These are phyloP conservation scores for Sericinus montela DNA, from an alignment of 2,888 invertebrate species.

Conservation along the genomic window DNA sequence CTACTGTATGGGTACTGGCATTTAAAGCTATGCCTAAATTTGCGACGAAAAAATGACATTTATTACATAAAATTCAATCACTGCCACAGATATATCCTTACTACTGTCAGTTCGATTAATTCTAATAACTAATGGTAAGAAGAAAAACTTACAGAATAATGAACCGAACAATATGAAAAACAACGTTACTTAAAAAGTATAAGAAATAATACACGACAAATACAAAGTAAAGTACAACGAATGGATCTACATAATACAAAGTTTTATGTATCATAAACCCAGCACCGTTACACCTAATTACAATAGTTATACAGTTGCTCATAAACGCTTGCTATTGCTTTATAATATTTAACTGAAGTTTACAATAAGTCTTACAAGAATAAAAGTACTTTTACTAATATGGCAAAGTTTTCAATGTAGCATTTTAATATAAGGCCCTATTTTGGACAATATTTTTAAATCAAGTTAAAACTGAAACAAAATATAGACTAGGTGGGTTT, in stretches of 20 bases:
- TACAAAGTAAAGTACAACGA: conserved; percentile 65
- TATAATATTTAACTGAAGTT: conserved; percentile 58
- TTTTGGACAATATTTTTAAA: conserved; percentile 51
- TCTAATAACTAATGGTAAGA: conserved; percentile 31
- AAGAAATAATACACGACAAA: conserved; percentile 63
- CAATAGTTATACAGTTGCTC: conserved; percentile 70
- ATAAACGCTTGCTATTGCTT: conserved; percentile 55
- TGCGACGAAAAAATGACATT: conserved; percentile 16
- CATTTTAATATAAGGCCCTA: conserved; percentile 62
- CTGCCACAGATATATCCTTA: conserved; percentile 31
- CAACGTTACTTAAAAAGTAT: conserved; percentile 52
- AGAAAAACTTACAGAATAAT: conserved; percentile 46
- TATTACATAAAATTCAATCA: conserved; percentile 23
- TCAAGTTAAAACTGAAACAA: conserved; percentile 58
- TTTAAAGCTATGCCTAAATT: conserved; percentile 18
- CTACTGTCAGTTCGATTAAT: conserved; percentile 27
- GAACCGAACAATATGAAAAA: conserved; percentile 68
- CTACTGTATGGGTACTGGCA: background rate
- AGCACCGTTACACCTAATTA: conserved; percentile 75
- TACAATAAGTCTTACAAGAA: conserved; percentile 71
- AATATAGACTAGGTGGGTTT: conserved; percentile 77
- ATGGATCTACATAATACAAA: conserved; percentile 70
- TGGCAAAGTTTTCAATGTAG: conserved; percentile 80
- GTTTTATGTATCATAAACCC: conserved; percentile 70
- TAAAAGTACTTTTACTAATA: conserved; percentile 76